phyloP scores from a whole-genome alignment of 2,797 vertebrate genomes.

The Parambassis ranga region DNA sequence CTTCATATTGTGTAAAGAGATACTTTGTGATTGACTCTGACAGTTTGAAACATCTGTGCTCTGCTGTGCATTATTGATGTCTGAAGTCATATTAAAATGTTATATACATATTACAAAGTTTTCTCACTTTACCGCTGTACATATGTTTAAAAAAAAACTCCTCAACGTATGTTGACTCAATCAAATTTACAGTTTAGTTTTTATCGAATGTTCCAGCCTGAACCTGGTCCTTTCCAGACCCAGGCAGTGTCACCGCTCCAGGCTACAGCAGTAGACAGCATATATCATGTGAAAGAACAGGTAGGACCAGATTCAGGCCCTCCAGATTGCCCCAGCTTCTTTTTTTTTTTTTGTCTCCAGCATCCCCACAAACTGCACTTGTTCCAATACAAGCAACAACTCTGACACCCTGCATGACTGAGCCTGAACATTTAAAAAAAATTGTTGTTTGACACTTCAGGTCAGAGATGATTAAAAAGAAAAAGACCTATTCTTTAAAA shows the following conservation, averaged over 20 bases:
- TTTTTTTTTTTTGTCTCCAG: too few species aligned
- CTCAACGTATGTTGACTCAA: conserved; percentile 58
- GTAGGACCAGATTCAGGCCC: conserved; percentile 61
- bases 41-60: too few species aligned
- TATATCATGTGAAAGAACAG: conserved; percentile 57
- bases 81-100: neutral
- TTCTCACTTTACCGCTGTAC: neutral
- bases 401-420: neutral
- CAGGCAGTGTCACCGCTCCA: conserved; percentile 50
- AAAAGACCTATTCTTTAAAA: neutral
- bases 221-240: conserved; percentile 50
- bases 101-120: neutral
- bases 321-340: conserved; percentile 28
- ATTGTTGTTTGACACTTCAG: conserved; percentile 16
- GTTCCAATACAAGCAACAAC: neutral
- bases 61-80: too few species aligned
- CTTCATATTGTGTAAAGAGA: conserved; percentile 23
- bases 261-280: conserved; percentile 34
- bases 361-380: conserved; percentile 11
- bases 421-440: conserved; percentile 6
- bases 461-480: conserved; percentile 28
- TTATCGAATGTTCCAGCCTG: conserved; percentile 49
- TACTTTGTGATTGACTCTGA: conserved; percentile 15
- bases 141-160: conserved; percentile 5
- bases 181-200: conserved; percentile 67